phyloP scores from a whole-genome alignment of 2,888 invertebrate genomes.

The Nezara viridula region DNA sequence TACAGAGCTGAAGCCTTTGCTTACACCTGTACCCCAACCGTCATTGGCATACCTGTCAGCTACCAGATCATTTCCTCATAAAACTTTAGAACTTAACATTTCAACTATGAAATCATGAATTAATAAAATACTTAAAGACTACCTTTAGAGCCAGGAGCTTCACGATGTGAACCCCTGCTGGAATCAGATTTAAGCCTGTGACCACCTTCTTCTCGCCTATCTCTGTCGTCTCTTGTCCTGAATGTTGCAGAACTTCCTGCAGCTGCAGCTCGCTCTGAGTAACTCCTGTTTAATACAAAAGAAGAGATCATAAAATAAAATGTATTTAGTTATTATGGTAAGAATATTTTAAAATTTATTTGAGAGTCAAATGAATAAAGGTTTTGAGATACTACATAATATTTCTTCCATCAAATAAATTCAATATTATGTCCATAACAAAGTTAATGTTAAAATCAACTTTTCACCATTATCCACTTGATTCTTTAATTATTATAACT shows the following conservation, averaged over 20 bases:
- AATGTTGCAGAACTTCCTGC: constrained; percentile 35
- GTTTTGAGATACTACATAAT: too few species aligned
- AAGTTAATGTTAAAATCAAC: too few species aligned
- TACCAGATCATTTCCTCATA: neutral
- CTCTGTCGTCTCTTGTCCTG: constrained; percentile 38
- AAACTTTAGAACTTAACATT: neutral
- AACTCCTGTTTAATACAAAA: neutral
- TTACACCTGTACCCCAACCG: constrained; percentile 52
- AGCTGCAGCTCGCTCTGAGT: constrained; percentile 11
- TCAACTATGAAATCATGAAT: neutral
- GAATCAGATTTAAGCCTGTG: constrained; percentile 51
- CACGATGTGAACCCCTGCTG: constrained; percentile 37
- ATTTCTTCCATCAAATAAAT: too few species aligned
- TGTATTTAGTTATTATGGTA: too few species aligned
- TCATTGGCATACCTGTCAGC: constrained; percentile 48
- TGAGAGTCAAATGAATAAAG: too few species aligned
- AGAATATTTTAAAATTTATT: too few species aligned
- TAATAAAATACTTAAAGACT: neutral
- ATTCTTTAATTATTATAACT: too few species aligned
- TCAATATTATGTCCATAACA: too few species aligned
- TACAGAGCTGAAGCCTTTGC: constrained; percentile 55
- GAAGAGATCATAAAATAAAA: neutral
- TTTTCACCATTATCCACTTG: too few species aligned
- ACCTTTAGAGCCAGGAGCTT: constrained; percentile 52
- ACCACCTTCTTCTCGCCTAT: constrained; percentile 49